Evolutionary conservation across 2,797 vertebrate species (phyloP).

Genomic region (Lagorchestes hirsutus): DNA sequence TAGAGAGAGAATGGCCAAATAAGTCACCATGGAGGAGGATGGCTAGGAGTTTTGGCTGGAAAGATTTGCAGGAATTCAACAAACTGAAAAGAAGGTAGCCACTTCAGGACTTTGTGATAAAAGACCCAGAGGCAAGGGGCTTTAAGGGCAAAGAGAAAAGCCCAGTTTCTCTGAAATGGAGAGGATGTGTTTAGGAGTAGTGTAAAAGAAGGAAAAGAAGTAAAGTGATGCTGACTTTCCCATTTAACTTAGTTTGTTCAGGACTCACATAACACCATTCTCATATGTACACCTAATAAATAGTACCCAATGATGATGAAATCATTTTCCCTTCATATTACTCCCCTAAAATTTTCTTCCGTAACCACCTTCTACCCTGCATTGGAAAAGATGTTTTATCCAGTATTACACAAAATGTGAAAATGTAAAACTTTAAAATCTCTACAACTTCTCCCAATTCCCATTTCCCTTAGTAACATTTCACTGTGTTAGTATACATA

Average conservation of each 20-base stretch:
- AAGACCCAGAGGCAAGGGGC: not conserved
- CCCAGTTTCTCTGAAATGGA: not conserved
- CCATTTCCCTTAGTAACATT: slow-evolving; percentile 21
- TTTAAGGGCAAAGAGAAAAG: not conserved
- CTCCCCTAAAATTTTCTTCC: not conserved
- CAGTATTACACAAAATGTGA: not conserved
- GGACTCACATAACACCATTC: not conserved
- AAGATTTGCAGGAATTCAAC: not conserved
- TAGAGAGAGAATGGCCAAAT: not conserved
- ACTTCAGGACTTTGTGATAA: not conserved
- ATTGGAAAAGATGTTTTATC: not conserved
- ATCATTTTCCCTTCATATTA: not conserved
- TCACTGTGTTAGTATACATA: slow-evolving; percentile 11
- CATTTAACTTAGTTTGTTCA: not conserved
- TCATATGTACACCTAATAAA: not conserved
- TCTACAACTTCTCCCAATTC: slow-evolving; percentile 6
- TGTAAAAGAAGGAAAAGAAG: not conserved
- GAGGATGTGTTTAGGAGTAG: not conserved
- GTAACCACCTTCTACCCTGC: not conserved
- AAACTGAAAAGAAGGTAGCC: not conserved
- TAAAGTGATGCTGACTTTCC: not conserved
- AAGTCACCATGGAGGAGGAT: not conserved
- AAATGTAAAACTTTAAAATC: not conserved
- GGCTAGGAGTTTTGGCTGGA: not conserved
- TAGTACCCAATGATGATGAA: not conserved